Base-by-base conservation (phyloP, 2,888 invertebrate genomes). In the Rhamnusium bicolor region DNA sequence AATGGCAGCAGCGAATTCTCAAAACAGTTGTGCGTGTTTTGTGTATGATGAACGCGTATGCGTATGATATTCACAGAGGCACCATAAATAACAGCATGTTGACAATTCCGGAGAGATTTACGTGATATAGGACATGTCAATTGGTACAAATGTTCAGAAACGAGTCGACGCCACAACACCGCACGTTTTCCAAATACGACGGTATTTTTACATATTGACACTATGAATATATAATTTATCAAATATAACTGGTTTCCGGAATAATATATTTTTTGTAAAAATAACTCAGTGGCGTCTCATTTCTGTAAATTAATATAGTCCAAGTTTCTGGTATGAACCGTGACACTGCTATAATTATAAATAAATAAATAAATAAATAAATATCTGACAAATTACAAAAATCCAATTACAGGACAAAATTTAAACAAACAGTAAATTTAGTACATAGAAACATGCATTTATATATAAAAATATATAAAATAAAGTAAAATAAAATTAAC, bases 41-140 rank as follows among this genome's bases (percentile, higher is more conserved):
- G 73, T 73, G 71, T 76, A 76, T 76, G 75, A 73, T 60, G 72
- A 72, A 76, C 70, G 76, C 73, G 74, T 71, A 70, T 80, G 80
- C 81, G 81, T 83, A 80, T 76, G 75, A 80, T 83, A 84, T 83
- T 82, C 84, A 81, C 84, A 81, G 74, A 81, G 84, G 84, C 79
- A 76, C 80, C 82, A 84, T 85, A 86, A 85, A 86, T 86, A 85
- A 85, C 84, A 75, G 78, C 82, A 81, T 83, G 83, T 81, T 81
- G 83, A 84, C 84, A 84, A 85, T 84, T 82, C 86, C 84, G 69
- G 68, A 47, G 85, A 85, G 85, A 86, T 84, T 85, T 78, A 80
- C 84, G 84, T 86, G 86, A 86, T 86, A 85, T 86, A 86, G 85
- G 82, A 85, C 85, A 84, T 85, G 86, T 86, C 86, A 85, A 86